These are phyloP conservation scores for Theocolax elegans DNA, from an alignment of 1,140 invertebrate species.

Conservation along the genomic window DNA sequence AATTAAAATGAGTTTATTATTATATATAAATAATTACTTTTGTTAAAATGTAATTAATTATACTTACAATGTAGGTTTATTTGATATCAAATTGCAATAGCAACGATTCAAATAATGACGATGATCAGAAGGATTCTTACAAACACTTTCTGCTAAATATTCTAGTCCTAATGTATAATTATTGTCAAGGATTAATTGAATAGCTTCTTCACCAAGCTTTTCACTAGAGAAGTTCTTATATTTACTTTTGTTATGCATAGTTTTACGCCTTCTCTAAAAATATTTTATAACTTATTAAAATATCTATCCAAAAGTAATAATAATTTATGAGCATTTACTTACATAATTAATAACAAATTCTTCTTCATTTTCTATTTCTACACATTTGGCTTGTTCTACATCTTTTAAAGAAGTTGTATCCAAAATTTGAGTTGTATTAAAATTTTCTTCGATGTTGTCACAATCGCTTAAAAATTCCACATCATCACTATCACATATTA, in stretches of 20 bases:
- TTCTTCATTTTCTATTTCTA: neutral
- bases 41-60: neutral
- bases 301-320: neutral
- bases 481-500: neutral
- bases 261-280: slow-evolving; percentile 4
- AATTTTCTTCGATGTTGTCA: neutral
- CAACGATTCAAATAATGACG: slow-evolving; percentile 19
- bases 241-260: neutral
- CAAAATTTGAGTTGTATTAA: neutral
- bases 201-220: neutral
- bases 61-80: neutral
- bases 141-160: neutral
- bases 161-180: neutral
- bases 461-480: slow-evolving; percentile 6
- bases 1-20: neutral
- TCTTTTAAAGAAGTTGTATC: neutral
- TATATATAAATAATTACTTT: neutral
- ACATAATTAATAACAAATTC: neutral
- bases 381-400: neutral
- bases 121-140: neutral
- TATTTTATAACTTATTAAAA: neutral
- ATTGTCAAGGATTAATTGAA: neutral
- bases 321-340: neutral
- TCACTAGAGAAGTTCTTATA: neutral
- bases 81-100: slow-evolving; percentile 15